Evolutionary conservation across 2,888 invertebrate genomes (phyloP).

Genomic region (Ditylenchus weischeri): DNA sequence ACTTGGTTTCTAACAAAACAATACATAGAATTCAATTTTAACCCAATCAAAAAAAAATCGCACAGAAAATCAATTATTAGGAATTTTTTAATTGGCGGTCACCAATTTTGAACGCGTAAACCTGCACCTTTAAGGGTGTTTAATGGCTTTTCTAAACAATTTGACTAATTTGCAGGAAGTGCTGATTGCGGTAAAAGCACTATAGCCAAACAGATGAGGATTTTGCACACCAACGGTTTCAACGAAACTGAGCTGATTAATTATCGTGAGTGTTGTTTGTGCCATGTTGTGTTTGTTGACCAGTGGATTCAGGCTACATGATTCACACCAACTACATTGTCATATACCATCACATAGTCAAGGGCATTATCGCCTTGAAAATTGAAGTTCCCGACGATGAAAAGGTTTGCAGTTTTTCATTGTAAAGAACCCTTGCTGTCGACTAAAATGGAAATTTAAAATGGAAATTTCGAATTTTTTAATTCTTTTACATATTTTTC

Average conservation of each 20-base stretch:
- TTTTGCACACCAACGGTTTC: slow-evolving; percentile 35
- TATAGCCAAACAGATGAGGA: slow-evolving; percentile 36
- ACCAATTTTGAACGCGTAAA: too few species aligned
- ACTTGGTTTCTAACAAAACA: too few species aligned
- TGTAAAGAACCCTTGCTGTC: too few species aligned
- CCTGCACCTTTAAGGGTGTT: too few species aligned
- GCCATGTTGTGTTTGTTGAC: not conserved
- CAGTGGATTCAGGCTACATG: slow-evolving; percentile 21
- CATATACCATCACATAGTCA: slow-evolving; percentile 27
- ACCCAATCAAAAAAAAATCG: too few species aligned
- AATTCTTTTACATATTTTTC: too few species aligned
- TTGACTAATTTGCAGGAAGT: slow-evolving; percentile 15
- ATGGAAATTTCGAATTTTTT: not conserved
- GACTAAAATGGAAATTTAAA: too few species aligned
- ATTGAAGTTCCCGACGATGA: slow-evolving; percentile 18
- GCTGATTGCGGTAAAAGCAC: slow-evolving; percentile 35
- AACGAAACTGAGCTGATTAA: slow-evolving; percentile 37
- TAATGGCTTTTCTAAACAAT: not conserved
- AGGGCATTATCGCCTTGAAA: slow-evolving; percentile 7
- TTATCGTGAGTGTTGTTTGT: slow-evolving; percentile 23
- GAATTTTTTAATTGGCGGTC: too few species aligned
- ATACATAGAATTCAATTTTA: too few species aligned
- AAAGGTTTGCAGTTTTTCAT: slow-evolving; percentile 1
- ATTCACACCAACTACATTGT: slow-evolving; percentile 29
- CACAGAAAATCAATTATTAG: too few species aligned